A percentile compares a stretch with the other conserved stretches of the same genome.
Evolutionary conservation across 2,888 invertebrate species (phyloP).

Genomic region (Tinea trinotella): DNA sequence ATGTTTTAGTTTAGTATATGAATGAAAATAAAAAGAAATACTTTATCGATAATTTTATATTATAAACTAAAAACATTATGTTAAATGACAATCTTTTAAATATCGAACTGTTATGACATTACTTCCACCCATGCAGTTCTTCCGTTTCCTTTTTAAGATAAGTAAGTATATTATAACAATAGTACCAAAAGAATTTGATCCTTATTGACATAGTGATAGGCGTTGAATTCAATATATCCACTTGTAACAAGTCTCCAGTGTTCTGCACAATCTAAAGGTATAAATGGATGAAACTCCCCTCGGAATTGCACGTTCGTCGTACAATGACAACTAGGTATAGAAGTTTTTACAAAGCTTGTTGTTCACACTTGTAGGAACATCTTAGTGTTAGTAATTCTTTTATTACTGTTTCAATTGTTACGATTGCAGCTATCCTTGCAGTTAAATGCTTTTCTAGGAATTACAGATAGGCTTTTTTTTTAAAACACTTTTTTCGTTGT

Average conservation of each 20-base stretch:
- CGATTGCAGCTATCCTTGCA: neutral
- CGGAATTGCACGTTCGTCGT: constrained; percentile 4
- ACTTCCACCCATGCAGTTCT: neutral
- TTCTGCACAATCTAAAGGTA: constrained; percentile 7
- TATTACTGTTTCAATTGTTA: neutral
- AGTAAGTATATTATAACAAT: neutral
- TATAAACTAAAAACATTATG: neutral
- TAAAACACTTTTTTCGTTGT: no score
- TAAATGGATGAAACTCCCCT: constrained; percentile 9
- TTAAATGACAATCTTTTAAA: neutral
- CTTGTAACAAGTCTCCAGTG: neutral
- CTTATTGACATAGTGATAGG: neutral
- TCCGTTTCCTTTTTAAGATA: neutral
- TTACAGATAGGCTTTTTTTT: no score
- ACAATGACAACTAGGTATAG: constrained; percentile 7
- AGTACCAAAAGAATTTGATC: neutral
- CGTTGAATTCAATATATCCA: neutral
- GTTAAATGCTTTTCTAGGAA: no score
- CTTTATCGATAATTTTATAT: neutral
- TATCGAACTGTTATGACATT: neutral
- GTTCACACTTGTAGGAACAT: constrained; percentile 5
- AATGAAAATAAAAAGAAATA: no score
- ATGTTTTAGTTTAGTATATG: no score
- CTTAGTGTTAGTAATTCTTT: neutral
- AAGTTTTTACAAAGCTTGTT: constrained; percentile 2